Conservation (phyloP, 2,113 vertebrate species). For the Thymallus thymallus region DNA sequence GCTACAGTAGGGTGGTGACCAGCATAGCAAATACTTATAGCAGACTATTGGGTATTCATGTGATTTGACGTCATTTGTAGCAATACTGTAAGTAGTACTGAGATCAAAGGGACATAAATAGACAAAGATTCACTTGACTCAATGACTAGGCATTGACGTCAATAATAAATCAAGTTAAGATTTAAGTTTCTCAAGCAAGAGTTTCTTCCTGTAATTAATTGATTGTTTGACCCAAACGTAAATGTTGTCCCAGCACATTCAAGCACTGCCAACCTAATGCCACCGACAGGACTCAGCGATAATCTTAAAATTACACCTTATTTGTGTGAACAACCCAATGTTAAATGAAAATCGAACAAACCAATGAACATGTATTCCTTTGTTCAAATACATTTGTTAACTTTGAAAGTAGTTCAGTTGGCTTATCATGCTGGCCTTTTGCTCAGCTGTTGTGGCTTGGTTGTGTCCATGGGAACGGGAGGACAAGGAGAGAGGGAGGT, state of each 20-base stretch:
- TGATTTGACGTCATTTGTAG: neutral
- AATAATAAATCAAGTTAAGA: neutral
- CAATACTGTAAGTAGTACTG: neutral
- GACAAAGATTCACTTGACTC: neutral
- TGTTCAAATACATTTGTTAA: slow-evolving; percentile 60
- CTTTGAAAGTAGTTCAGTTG: slow-evolving; percentile 35
- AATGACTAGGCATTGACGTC: slow-evolving; percentile 4
- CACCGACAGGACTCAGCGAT: neutral
- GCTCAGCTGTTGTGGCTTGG: slow-evolving; percentile 48
- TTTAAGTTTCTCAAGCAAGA: neutral
- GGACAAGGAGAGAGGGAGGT: slow-evolving; percentile 54
- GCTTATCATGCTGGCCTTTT: slow-evolving; percentile 61
- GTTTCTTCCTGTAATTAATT: neutral
- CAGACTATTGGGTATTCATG: neutral
- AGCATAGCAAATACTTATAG: neutral
- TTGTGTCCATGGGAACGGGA: slow-evolving; percentile 70
- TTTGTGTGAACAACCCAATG: slow-evolving; percentile 31
- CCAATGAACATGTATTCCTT: slow-evolving; percentile 35
- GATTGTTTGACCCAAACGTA: neutral
- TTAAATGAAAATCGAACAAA: slow-evolving; percentile 56
- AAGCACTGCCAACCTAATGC: neutral
- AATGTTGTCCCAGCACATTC: neutral
- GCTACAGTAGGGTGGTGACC: neutral
- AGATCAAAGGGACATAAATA: neutral
- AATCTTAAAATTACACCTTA: slow-evolving; percentile 32